Evolutionary conservation across 2,888 invertebrate genomes (phyloP), one percentile per base, ranked within the genome.

Genomic region (Autographa gamma): DNA sequence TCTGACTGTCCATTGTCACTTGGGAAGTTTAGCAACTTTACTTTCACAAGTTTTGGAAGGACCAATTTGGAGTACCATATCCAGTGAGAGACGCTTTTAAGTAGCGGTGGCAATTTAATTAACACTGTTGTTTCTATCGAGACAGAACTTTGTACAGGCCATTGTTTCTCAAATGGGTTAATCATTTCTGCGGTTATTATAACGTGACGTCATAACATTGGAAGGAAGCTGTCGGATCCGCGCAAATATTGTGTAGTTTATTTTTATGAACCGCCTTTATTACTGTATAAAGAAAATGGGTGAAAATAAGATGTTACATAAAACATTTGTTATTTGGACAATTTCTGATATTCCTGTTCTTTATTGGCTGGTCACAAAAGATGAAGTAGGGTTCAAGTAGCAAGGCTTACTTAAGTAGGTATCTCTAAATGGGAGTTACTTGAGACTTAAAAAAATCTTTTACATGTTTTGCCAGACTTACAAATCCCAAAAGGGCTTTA

Each of bases 21-120:
- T 14, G 63, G 32, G 38, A 43, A 38, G 8, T 38, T 54, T 14
- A 56, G 54, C 16, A 14, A 56, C 54, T 34, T 32, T 11, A 75
- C 60, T 74, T 74, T 48, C 3, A 32, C 48, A 76, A 80, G 62
- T 79, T 83, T 80, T 69, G 34, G 59, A 13, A 43, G 63, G 32
- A 83, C 74, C 73, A 77, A 79, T 83, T 82, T 76, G 60, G 63
- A 69, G 66, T 58, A 56, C 58, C 60, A 61, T 72, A 69, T 73
- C 74, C 60, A 74, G 63, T 43, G 68, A 25, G 64, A 16, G 58
- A 32, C 65, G 69, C 71, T 70, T 72, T 71, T 71, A 67, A 79
- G 71, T 63, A 70, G 62, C 66, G 31, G 52, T 68, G 60, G 67
- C 62, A 76, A 71, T 79, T 75, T 72, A 83, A 79, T 82, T 77